A percentile compares a stretch with the other conserved stretches of the same genome.
Evolutionary conservation across 2,888 invertebrate genomes (phyloP).

Genomic region (Heliconius aoede): DNA sequence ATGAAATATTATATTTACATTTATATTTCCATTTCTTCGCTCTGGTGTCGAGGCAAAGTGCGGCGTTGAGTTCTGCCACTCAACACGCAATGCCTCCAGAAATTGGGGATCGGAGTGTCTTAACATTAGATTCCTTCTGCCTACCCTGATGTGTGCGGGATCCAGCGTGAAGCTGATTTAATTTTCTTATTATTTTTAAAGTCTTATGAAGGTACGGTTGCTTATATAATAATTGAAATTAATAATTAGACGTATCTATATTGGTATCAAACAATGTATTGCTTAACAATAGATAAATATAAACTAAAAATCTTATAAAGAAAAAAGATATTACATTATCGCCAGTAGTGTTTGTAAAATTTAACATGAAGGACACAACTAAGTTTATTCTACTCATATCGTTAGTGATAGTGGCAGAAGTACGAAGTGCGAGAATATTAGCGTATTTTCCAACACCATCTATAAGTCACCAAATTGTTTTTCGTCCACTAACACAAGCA

Average conservation of each 20-base stretch:
- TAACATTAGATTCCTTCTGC: too few species aligned
- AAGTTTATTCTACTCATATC: neutral
- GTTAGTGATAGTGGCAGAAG: slow-evolving; percentile 3
- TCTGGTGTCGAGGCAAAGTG: too few species aligned
- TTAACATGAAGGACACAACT: neutral
- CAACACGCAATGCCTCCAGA: too few species aligned
- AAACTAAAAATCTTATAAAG: neutral
- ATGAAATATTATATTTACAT: too few species aligned
- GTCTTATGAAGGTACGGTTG: too few species aligned
- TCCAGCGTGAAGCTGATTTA: too few species aligned
- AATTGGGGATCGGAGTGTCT: too few species aligned
- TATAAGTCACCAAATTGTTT: slow-evolving; percentile 63
- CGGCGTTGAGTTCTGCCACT: too few species aligned
- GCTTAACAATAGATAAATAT: slow-evolving; percentile 12
- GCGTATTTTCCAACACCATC: slow-evolving; percentile 55
- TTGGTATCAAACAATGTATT: neutral
- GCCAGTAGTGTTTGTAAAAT: neutral
- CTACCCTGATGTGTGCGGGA: too few species aligned
- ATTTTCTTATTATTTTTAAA: too few species aligned
- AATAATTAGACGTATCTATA: neutral
- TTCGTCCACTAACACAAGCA: slow-evolving; percentile 57
- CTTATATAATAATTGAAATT: too few species aligned
- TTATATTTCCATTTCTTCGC: too few species aligned
- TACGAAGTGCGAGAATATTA: slow-evolving; percentile 52
- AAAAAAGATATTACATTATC: neutral